Evolutionary conservation across 2,797 vertebrate genomes (phyloP), one percentile per base, ranked within the genome.

Genomic region (Threskiornis aethiopicus): DNA sequence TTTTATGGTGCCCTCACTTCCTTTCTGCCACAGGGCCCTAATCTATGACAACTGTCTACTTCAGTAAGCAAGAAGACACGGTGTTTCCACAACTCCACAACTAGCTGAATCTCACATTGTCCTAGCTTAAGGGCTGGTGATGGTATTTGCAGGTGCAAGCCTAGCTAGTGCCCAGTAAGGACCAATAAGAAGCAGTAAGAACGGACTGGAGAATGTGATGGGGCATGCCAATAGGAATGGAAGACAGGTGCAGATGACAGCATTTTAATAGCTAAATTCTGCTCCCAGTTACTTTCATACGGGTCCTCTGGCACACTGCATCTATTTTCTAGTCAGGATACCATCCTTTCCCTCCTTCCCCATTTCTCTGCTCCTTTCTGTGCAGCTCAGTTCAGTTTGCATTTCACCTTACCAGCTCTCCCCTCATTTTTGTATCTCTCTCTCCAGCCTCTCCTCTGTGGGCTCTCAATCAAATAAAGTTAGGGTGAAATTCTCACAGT

Each of bases 191-290:
- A 82, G 33, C 25, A 61, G 35, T 19, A 35, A 87, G 42, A 39
- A 69, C 1, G 10, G 47, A 15, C 54, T 58, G 67, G 22, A 87
- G 29, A 54, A 35, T 12, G 8, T 0, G 0, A 25, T 14, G 41
- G 31, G 52, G 62, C 24, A 21, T 0, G 0, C 4, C 28, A 78
- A 49, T 2, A 78, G n/a, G 52, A 35, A 16, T 55, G 42, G 19
- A 69, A 57, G 35, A 49, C 4, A 42, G 41, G 61, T 3, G 2
- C 20, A 66, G 17, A 51, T 59, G 54, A 33, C 33, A 82, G 46
- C 39, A 22, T 78, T 82, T 90, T 42, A 87, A n/a, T 10, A 66
- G 41, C 19, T 73, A 79, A 72, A 62, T 62, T 90, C 55, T 83
- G 10, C 44, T 82, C 29, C 33, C 28, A 33, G 33, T 24, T 41